These are phyloP conservation scores for Jaculus jaculus DNA, from an alignment of 2,113 vertebrate species.

Conservation along the genomic window DNA sequence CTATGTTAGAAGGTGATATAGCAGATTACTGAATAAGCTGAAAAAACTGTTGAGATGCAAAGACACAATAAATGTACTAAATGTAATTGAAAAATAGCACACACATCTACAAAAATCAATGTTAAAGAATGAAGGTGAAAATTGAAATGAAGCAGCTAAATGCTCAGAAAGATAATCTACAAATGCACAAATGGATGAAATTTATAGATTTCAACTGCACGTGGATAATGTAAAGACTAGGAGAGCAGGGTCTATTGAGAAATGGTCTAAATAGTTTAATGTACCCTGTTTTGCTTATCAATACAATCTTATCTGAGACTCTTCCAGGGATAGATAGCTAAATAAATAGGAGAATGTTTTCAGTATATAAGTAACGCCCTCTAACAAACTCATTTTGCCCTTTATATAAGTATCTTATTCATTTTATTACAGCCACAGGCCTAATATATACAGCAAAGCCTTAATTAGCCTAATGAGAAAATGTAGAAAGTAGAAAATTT, in stretches of 20 bases:
- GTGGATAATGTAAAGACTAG: not conserved
- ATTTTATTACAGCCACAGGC: slow-evolving; percentile 27
- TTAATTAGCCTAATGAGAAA: slow-evolving; percentile 46
- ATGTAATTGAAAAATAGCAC: not conserved
- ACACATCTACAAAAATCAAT: not conserved
- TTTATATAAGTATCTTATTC: not conserved
- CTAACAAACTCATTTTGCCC: slow-evolving; percentile 45
- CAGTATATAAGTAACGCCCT: not conserved
- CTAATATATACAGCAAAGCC: not conserved
- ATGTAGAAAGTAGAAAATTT: slow-evolving; percentile 33
- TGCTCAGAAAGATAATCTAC: not conserved
- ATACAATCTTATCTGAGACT: slow-evolving; percentile 12
- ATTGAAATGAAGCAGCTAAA: not conserved
- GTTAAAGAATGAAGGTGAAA: not conserved
- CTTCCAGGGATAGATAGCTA: slow-evolving; percentile 22
- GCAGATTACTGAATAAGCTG: not conserved
- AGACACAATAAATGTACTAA: not conserved
- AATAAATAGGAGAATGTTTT: slow-evolving; percentile 39
- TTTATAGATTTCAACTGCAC: not conserved
- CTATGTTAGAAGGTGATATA: not conserved
- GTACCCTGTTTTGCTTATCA: slow-evolving; percentile 28
- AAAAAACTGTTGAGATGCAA: not conserved
- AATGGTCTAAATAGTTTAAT: slow-evolving; percentile 24
- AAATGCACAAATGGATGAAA: not conserved
- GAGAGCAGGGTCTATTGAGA: not conserved